Evolutionary conservation across 2,888 invertebrate species (phyloP), one percentile per base, ranked within the genome.

Genomic region (Spisula solida): DNA sequence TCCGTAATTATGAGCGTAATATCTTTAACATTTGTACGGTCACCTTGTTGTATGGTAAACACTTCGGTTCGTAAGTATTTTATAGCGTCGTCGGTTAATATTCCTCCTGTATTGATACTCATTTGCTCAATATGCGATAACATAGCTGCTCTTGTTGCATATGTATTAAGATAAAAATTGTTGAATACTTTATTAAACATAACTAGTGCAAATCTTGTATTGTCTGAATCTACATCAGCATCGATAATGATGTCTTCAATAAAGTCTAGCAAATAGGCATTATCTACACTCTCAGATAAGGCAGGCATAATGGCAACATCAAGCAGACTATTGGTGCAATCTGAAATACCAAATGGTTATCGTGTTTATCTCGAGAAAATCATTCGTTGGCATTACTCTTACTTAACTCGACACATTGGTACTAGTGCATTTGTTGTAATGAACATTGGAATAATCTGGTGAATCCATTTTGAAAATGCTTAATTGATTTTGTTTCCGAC

Each of bases 291-390:
- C 48, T 87, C 83, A 2, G 87, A 87, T 16, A 47, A 16, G 47
- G 82, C 82, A 0, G 60, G 78, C 0, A 80, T 48, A 55, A 87
- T 87, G 29, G 87, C 82, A 12, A 87, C n/a, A 70, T 87, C 87
- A 41, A 87, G 78, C 70, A 31, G 60, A 14, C 55, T n/a, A 34
- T 81, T 56, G 2, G 48, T 31, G 29, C 86, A 83, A 70, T 83
- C 83, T 83, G 83, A 47, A 83, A 70, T 12, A 16, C 18, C 25
- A 51, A 56, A 20, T 14, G 4, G 6, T 18, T 6, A 18, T 18
- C 55, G 55, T 18, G 20, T 55, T 1, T 18, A 14, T 55, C 14
- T 55, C 14, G 14, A 18, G 1, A 2, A 14, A 55, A 14, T 2
- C 14, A 55, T 18, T 18, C 10, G 56, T 16, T 20, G n/a, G 1